A percentile compares a stretch with the other conserved stretches of the same genome.
phyloP scores from a whole-genome alignment of 2,888 invertebrate species.

The Glaucopsyche alexis region DNA sequence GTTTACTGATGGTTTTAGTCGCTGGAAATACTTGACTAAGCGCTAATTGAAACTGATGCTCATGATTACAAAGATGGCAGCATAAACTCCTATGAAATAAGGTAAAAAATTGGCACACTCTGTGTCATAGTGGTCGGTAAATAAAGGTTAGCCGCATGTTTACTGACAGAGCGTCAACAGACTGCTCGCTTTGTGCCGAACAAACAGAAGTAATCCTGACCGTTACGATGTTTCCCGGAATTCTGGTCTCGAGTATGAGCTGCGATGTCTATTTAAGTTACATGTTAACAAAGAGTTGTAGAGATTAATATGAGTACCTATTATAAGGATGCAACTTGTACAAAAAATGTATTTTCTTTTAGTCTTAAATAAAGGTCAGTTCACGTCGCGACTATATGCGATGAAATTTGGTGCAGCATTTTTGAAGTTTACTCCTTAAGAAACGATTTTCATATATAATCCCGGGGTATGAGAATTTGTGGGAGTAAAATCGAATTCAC shows the following conservation, averaged over 20 bases:
- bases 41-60: background rate
- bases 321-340: too few relatives aligned
- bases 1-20: too few relatives aligned
- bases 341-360: too few relatives aligned
- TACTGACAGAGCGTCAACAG: slow-evolving; percentile 74
- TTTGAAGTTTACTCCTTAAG: too few relatives aligned
- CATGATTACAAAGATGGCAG: slow-evolving; percentile 1
- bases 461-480: too few relatives aligned
- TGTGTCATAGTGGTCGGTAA: slow-evolving; percentile 46
- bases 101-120: slow-evolving; percentile 31
- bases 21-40: background rate
- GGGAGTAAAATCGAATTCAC: too few relatives aligned
- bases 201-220: slow-evolving; percentile 65
- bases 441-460: too few relatives aligned
- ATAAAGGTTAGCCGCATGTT: slow-evolving; percentile 73
- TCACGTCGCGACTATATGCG: too few relatives aligned
- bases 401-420: too few relatives aligned
- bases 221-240: slow-evolving; percentile 37
- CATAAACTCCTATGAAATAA: slow-evolving; percentile 26
- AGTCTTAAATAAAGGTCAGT: too few relatives aligned
- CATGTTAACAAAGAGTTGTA: slow-evolving; percentile 1
- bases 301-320: background rate
- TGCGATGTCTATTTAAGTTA: background rate
- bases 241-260: slow-evolving; percentile 23
- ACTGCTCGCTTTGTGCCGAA: slow-evolving; percentile 70